phyloP scores from a whole-genome alignment of 2,113 vertebrate species.

The Amblyornis subalaris region DNA sequence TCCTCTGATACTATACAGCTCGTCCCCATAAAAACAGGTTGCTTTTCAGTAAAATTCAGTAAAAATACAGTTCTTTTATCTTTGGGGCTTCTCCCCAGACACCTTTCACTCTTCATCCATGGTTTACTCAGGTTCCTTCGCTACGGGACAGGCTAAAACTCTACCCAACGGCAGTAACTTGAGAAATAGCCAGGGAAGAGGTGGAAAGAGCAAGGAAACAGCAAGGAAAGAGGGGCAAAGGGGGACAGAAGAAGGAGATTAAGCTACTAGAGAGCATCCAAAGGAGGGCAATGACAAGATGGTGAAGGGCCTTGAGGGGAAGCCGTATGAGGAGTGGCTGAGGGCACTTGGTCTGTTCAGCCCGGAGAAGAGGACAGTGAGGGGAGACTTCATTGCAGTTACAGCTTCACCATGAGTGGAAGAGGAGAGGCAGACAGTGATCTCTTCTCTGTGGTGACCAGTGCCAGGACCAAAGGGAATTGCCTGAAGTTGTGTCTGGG shows the following conservation, averaged over 20 bases:
- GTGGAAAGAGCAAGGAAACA: too few species aligned
- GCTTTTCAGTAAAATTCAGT: background rate
- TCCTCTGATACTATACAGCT: background rate
- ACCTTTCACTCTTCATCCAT: background rate
- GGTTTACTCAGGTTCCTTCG: background rate
- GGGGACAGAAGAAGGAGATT: background rate
- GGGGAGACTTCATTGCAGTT: background rate
- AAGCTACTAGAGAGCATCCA: background rate
- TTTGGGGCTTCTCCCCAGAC: background rate
- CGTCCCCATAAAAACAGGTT: accelerated
- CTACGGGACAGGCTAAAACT: background rate
- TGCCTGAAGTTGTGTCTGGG: background rate
- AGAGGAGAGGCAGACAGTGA: background rate
- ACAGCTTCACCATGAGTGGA: background rate
- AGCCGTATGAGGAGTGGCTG: background rate
- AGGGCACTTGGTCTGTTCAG: background rate
- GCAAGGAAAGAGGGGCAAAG: background rate
- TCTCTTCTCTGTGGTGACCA: background rate
- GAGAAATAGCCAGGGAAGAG: background rate
- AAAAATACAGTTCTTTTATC: background rate
- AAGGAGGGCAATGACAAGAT: background rate
- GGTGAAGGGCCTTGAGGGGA: background rate
- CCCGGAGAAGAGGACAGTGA: background rate
- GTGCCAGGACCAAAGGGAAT: background rate
- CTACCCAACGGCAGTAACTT: background rate